Percentiles rank a stretch among this genome's conserved stretches.
Evolutionary conservation across 1,140 invertebrate species (phyloP).

Genomic region (Leptopilina clavipes): DNA sequence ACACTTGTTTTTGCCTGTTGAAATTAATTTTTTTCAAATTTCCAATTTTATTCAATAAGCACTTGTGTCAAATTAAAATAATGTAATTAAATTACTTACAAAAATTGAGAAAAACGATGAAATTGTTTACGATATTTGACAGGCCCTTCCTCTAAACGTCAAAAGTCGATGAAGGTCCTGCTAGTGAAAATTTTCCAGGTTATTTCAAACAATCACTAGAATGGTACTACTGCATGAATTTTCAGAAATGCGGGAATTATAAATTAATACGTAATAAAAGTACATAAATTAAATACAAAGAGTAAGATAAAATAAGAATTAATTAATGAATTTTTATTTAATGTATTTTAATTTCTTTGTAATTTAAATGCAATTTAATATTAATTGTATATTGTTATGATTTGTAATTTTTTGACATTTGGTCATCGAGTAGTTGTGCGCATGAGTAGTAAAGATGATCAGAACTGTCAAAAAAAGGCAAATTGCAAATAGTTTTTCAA

Average conservation of each 20-base stretch:
- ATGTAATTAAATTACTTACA: background rate
- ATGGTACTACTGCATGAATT: background rate
- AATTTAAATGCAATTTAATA: no score
- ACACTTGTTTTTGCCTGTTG: background rate
- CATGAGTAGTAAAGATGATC: background rate
- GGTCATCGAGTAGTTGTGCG: background rate
- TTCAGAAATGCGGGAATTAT: background rate
- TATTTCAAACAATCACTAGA: background rate
- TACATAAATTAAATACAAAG: no score
- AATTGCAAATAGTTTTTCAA: background rate
- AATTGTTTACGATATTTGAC: constrained; percentile 32
- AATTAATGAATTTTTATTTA: no score
- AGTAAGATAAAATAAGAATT: no score
- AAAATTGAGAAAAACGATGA: background rate
- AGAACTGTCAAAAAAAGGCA: background rate
- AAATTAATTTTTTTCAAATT: background rate
- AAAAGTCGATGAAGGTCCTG: constrained; percentile 26
- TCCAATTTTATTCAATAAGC: background rate
- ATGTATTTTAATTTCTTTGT: no score
- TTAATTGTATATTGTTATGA: background rate
- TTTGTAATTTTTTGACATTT: background rate
- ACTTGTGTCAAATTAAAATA: background rate
- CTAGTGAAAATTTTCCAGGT: background rate
- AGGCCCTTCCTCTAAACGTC: constrained; percentile 15
- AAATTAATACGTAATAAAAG: background rate